Conservation (phyloP, 2,113 vertebrate genomes). For the Atrichornis clamosus region DNA sequence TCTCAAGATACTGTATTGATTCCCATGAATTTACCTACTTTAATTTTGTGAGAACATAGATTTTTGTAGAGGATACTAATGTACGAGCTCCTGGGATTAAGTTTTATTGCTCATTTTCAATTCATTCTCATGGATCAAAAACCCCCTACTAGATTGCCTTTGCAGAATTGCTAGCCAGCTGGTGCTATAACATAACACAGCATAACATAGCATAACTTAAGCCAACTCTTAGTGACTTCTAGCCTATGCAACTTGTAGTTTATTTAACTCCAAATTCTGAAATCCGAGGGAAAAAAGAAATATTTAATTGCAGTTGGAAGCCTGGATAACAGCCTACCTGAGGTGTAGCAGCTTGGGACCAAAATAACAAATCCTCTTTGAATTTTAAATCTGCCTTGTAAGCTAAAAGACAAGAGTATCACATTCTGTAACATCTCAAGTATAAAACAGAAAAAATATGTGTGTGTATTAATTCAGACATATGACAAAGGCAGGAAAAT, state of each 20-base stretch:
- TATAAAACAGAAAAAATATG: neutral
- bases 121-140: neutral
- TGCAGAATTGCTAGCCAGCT: neutral
- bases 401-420: neutral
- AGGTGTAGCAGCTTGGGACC: neutral
- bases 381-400: neutral
- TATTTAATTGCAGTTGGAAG: neutral
- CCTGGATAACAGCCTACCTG: neutral
- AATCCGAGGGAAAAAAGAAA: neutral
- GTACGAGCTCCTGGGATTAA: neutral
- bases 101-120: neutral
- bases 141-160: neutral
- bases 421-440: neutral
- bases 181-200: neutral
- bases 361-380: neutral
- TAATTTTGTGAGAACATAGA: neutral
- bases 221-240: neutral
- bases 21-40: neutral
- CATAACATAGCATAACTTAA: neutral
- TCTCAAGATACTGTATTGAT: neutral
- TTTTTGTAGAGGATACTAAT: neutral
- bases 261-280: neutral
- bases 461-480: neutral
- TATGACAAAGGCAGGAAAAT: neutral
- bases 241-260: neutral